phyloP scores from a whole-genome alignment of 2,888 invertebrate species.

The Phrixothrix hirtus region DNA sequence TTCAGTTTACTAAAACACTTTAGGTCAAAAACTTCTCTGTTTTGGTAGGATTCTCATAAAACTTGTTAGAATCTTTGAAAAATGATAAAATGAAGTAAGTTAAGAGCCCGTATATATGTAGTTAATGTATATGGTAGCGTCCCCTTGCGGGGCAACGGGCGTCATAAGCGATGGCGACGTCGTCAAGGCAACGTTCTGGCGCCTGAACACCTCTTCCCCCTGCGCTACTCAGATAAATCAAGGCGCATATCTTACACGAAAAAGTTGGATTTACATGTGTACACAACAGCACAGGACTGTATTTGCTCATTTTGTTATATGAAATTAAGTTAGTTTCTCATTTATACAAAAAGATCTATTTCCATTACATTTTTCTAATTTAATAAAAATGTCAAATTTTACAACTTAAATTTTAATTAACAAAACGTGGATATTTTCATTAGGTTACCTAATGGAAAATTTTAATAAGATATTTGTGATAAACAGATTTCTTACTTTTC shows the following conservation, averaged over 20 bases:
- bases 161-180: constrained; percentile 52
- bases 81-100: constrained; percentile 29
- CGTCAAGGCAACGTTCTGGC: constrained; percentile 52
- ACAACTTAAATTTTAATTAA: not conserved
- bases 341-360: too few relatives aligned
- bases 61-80: constrained; percentile 25
- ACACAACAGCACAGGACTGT: constrained; percentile 35
- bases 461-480: too few relatives aligned
- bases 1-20: too few relatives aligned
- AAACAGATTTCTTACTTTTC: too few relatives aligned
- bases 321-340: too few relatives aligned
- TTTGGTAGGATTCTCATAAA: constrained; percentile 17
- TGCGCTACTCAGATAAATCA: constrained; percentile 48
- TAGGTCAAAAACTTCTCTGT: constrained; percentile 11
- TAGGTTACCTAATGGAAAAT: not conserved
- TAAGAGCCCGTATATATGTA: constrained; percentile 30
- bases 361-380: too few relatives aligned
- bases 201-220: constrained; percentile 43
- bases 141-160: constrained; percentile 45
- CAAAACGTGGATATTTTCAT: not conserved
- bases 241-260: constrained; percentile 41
- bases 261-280: constrained; percentile 43
- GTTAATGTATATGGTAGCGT: constrained; percentile 34
- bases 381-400: too few relatives aligned
- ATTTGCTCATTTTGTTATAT: constrained; percentile 10